Evolutionary conservation across 2,113 vertebrate species (phyloP), one percentile per base, ranked within the genome.

Genomic region (Cyphomyrus discorhynchus): DNA sequence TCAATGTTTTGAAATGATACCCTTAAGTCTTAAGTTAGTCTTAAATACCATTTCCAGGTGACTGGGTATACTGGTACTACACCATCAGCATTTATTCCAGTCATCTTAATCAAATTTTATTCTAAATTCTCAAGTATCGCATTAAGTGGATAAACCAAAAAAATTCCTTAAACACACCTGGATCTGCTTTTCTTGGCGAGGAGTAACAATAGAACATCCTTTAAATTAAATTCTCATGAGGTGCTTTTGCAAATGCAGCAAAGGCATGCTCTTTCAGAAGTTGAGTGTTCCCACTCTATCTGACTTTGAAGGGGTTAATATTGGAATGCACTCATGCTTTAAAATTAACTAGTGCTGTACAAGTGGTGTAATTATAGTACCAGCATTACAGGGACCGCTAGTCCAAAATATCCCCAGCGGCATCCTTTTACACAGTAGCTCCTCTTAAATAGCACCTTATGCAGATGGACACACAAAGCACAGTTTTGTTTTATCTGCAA

Each of bases 311-410:
- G 8, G 35, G n/a, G 27, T 80, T 89, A 53, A 70, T 49, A 31
- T 52, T 6, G 56, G 84, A 53, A 53, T 52, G 58, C 17, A 15
- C 46, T 13, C n/a, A 2, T 17, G 45, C 46, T 87, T 9, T 87
- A 77, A 87, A 87, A 42, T 53, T 24, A 77, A 53, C 85, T 39
- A 27, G 89, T n/a, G 52, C 21, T 46, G 21, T 27, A 86, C 56
- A 2, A 49, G 46, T 49, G 85, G 49, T 87, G 89, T 90, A 77
- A 77, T 52, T 90, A 90, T 87, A 87, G 89, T 17, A 58, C 24
- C 45, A 2, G 11, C 66, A 62, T 80, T 77, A 83, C 39, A 47
- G 86, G 27, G 27, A 15, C 77, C 1, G 53, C 19, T 82, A 42
- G 31, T 58, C 49, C 88, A 27, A 83, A 58, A 46, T n/a, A 45